These are phyloP conservation scores for Cecidostiba fungosa DNA, from an alignment of 2,888 invertebrate species.

Conservation along the genomic window DNA sequence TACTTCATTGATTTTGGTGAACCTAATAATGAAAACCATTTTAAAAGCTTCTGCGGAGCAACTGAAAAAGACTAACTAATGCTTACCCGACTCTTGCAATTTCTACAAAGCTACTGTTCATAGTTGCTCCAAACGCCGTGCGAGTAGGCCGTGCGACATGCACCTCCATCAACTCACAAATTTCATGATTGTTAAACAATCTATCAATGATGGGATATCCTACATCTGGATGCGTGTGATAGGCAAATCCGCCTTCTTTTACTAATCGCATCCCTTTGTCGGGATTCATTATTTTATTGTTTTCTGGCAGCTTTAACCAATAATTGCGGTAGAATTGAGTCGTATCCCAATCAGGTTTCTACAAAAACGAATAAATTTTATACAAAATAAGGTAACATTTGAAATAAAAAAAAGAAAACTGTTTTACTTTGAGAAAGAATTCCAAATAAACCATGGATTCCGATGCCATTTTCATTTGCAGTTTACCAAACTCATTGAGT, in stretches of 20 bases:
- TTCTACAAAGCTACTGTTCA: conserved; percentile 67
- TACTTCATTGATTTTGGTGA: conserved; percentile 69
- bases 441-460: conserved; percentile 71
- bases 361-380: not conserved
- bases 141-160: conserved; percentile 65
- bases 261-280: conserved; percentile 72
- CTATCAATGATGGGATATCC: conserved; percentile 72
- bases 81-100: conserved; percentile 37
- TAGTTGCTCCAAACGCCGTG: conserved; percentile 30
- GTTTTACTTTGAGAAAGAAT: not conserved
- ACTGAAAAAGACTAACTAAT: not conserved
- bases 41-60: not conserved
- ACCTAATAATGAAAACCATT: conserved; percentile 60
- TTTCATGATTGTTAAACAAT: conserved; percentile 70
- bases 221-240: conserved; percentile 73
- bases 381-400: not conserved
- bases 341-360: not conserved
- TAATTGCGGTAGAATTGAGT: not conserved
- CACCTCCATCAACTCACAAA: conserved; percentile 74
- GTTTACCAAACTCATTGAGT: conserved; percentile 67
- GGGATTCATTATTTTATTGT: conserved; percentile 67
- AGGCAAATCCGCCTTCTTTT: conserved; percentile 71
- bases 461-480: conserved; percentile 69
- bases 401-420: conserved; percentile 67
- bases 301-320: conserved; percentile 70